These are phyloP conservation scores for Troilus luridus DNA, from an alignment of 2,888 invertebrate genomes.

Conservation along the genomic window DNA sequence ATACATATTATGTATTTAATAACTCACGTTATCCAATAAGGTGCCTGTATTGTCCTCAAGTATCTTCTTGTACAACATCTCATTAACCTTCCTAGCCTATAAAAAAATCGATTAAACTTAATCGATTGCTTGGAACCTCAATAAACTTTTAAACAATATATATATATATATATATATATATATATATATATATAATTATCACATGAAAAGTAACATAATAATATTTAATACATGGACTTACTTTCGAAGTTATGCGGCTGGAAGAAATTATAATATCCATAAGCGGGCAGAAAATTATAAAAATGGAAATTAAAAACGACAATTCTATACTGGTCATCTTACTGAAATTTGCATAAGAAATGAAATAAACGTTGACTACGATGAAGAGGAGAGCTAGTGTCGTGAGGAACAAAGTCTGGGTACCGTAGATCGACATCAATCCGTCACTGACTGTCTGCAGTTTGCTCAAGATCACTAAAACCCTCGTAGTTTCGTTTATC, in stretches of 20 bases:
- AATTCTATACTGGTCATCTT: not conserved
- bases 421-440: not conserved
- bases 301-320: not conserved
- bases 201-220: too few relatives aligned
- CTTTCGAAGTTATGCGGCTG: not conserved
- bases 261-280: constrained; percentile 13
- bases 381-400: not conserved
- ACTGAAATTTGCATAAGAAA: not conserved
- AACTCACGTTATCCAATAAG: constrained; percentile 45
- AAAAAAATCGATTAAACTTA: not conserved
- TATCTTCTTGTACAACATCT: constrained; percentile 17
- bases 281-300: not conserved
- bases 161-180: too few relatives aligned
- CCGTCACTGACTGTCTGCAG: not conserved
- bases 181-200: too few relatives aligned
- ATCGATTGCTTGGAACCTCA: not conserved
- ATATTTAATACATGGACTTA: not conserved
- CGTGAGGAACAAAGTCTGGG: not conserved
- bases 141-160: not conserved
- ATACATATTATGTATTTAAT: not conserved
- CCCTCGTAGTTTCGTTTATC: not conserved
- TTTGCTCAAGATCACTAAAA: not conserved
- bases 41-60: not conserved
- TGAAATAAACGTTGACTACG: not conserved
- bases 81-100: constrained; percentile 49